Evolutionary conservation across 2,797 vertebrate species (phyloP).

Genomic region (Peromyscus melanophrys): DNA sequence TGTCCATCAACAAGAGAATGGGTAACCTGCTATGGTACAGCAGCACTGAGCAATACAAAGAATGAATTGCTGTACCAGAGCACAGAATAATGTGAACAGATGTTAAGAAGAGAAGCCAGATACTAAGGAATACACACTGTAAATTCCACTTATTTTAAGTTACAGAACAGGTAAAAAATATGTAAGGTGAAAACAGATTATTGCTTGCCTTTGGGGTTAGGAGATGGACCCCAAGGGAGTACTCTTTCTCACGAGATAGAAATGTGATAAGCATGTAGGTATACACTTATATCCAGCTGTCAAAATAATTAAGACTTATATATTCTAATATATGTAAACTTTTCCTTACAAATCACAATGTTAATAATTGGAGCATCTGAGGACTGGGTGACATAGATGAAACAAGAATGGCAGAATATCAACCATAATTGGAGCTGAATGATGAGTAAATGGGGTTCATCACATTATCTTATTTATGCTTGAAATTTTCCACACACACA

Average conservation of each 20-base stretch:
- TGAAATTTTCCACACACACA: slow-evolving; percentile 43
- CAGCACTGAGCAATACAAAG: not conserved
- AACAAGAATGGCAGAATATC: not conserved
- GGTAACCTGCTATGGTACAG: not conserved
- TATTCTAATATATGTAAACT: not conserved
- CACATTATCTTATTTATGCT: not conserved
- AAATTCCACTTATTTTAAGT: slow-evolving; percentile 10
- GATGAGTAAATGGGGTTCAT: not conserved
- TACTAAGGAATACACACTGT: not conserved
- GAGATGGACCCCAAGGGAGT: not conserved
- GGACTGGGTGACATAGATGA: not conserved
- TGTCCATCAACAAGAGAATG: not conserved
- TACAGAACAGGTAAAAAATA: slow-evolving; percentile 2
- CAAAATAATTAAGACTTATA: not conserved
- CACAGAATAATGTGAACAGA: not conserved
- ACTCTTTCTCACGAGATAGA: not conserved
- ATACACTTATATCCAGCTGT: not conserved
- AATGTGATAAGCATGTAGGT: not conserved
- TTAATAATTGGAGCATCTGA: not conserved
- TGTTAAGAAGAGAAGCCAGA: not conserved
- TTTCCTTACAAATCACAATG: not conserved
- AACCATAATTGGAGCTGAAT: not conserved
- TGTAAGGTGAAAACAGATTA: not conserved
- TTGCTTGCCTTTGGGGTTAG: not conserved
- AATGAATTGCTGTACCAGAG: not conserved